Evolutionary conservation across 2,797 vertebrate species (phyloP), one percentile per base, ranked within the genome.

Genomic region (Pantherophis alleghaniensis): DNA sequence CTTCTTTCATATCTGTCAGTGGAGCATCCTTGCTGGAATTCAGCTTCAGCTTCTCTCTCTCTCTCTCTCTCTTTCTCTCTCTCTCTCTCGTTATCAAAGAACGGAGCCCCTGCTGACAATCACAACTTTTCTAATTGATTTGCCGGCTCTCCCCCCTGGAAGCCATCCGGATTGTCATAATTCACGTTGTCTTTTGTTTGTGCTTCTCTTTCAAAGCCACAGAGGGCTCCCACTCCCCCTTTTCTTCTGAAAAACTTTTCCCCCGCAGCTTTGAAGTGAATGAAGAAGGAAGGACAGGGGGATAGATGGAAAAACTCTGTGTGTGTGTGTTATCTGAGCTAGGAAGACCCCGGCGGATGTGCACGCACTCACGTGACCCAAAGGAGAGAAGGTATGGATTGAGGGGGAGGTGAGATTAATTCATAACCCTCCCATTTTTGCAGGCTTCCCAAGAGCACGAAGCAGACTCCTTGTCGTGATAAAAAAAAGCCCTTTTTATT

Each of bases 231-330:
- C 9, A 7, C 47, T 51, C 47, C 6, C 6, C 47, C 47, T 51
- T 51, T 18, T 37, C 86, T 86, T 56, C 86, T 86, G 79, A 22
- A 93, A 1, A 47, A 87, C 1, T 42, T 1, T 24, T 60, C 86
- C 92, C 91, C 69, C n/a, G 93, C 32, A 18, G 12, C 1, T 96
- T 95, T 86, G 92, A 95, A 91, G 86, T 60, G 42, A 53, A 90
- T 1, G n/a, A 32, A 90, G 69, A 63, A 92, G 74, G 93, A 79
- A n/a, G 26, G 63, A 14, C 5, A 13, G 26, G 24, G 59, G 60
- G 60, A 66, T 12, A n/a, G 11, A 66, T n/a, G 63, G 63, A n/a
- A 66, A 66, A 4, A 28, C 10, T 1, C 9, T 11, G 24, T 28
- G 60, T 63, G 1, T 26, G 7, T 61, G 9, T 60, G 13, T 56